A percentile compares a stretch with the other conserved stretches of the same genome.
Conservation (phyloP, 2,797 vertebrate genomes). For the Tapera naevia region DNA sequence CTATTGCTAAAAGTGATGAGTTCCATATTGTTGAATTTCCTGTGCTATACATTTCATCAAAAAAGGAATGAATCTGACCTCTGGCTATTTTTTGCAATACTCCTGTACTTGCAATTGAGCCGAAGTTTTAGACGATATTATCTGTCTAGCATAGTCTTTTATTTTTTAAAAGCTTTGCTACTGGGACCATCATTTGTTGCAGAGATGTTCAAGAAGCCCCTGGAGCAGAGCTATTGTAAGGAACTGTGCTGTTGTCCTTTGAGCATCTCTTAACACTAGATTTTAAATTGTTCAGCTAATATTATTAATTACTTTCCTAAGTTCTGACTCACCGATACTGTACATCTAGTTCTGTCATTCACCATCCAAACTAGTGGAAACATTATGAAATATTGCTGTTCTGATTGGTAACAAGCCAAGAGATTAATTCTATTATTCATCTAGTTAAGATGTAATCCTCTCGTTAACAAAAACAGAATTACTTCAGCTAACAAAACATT, state of each 20-base stretch:
- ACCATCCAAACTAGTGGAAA: neutral
- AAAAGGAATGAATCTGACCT: neutral
- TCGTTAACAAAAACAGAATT: neutral
- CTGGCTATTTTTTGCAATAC: neutral
- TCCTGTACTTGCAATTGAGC: neutral
- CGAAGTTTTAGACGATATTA: neutral
- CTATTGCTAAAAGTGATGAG: neutral
- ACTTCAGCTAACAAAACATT: neutral
- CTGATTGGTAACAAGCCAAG: neutral
- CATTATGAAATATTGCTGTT: constrained; percentile 5
- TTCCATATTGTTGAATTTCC: neutral
- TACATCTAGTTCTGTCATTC: constrained; percentile 14
- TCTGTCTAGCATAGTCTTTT: neutral
- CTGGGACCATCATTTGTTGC: neutral
- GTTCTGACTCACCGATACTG: neutral
- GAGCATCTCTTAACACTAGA: neutral
- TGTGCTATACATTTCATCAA: neutral
- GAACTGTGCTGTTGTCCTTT: neutral
- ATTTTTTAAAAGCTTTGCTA: neutral
- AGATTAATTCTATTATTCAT: neutral
- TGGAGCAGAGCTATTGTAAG: neutral
- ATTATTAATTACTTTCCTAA: constrained; percentile 9
- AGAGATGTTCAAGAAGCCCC: neutral
- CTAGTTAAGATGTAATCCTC: neutral
- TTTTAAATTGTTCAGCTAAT: constrained; percentile 1